A percentile compares a stretch with the other conserved stretches of the same genome.
phyloP scores from a whole-genome alignment of 2,888 invertebrate genomes.

The Lingula anatina region DNA sequence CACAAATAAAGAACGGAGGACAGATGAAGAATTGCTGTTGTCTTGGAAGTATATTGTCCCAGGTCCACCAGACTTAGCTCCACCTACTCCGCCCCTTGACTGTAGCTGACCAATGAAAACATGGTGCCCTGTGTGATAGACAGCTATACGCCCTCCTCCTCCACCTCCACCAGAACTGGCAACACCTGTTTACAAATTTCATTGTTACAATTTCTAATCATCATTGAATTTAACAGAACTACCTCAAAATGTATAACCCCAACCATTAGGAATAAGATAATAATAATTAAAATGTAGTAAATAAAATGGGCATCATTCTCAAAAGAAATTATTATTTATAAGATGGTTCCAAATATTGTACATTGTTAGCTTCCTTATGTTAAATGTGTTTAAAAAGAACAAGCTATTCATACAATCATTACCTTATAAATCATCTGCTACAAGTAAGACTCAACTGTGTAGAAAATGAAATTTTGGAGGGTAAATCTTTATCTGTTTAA shows the following conservation, averaged over 20 bases:
- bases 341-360: neutral
- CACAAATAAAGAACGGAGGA: conserved; percentile 11
- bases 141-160: conserved; percentile 29
- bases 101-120: conserved; percentile 24
- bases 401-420: too few relatives aligned
- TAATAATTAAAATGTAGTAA: too few relatives aligned
- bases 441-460: too few relatives aligned
- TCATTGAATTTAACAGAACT: too few relatives aligned
- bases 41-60: conserved; percentile 26
- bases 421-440: too few relatives aligned
- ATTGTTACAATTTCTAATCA: too few relatives aligned
- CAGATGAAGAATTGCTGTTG: conserved; percentile 4
- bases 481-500: too few relatives aligned
- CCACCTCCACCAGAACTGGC: conserved; percentile 24
- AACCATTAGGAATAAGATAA: too few relatives aligned
- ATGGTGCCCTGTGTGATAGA: conserved; percentile 24
- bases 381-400: too few relatives aligned
- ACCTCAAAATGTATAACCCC: too few relatives aligned
- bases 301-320: neutral
- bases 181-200: conserved; percentile 11
- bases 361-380: too few relatives aligned
- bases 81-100: conserved; percentile 22
- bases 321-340: neutral
- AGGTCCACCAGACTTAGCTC: conserved; percentile 20
- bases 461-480: too few relatives aligned